phyloP scores from a whole-genome alignment of 2,888 invertebrate species.

The Molanna angustata region DNA sequence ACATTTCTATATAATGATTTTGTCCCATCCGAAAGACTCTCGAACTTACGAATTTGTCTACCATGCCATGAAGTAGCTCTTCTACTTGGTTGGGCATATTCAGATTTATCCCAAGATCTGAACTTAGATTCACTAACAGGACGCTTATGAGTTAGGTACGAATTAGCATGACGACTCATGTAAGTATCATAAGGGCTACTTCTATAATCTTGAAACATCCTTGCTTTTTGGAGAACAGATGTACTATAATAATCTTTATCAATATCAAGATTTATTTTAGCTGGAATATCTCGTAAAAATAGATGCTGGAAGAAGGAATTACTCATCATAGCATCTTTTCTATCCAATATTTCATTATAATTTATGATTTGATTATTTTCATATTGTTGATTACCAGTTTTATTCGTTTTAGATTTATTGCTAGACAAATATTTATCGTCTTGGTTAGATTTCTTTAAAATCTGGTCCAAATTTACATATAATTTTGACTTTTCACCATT shows the following conservation, averaged over 20 bases:
- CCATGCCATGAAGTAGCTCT: constrained; percentile 61
- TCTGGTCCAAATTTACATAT: constrained; percentile 15
- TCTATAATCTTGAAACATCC: constrained; percentile 61
- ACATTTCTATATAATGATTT: constrained; percentile 34
- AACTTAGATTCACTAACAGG: constrained; percentile 73
- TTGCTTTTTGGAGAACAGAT: constrained; percentile 66
- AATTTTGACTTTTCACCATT: constrained; percentile 32
- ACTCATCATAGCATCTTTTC: constrained; percentile 58
- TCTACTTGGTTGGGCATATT: constrained; percentile 57
- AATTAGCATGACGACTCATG: constrained; percentile 55
- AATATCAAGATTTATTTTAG: constrained; percentile 36
- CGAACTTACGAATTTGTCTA: constrained; percentile 53
- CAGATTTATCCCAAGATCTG: constrained; percentile 59
- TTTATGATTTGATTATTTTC: constrained; percentile 33
- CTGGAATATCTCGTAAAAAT: constrained; percentile 56
- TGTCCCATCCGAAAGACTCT: constrained; percentile 51
- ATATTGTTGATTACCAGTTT: constrained; percentile 25
- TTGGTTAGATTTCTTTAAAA: constrained; percentile 9
- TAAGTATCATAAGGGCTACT: constrained; percentile 54
- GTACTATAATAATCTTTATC: constrained; percentile 47
- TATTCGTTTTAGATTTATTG: constrained; percentile 26
- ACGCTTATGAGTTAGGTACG: constrained; percentile 65
- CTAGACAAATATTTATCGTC: constrained; percentile 6
- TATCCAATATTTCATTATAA: constrained; percentile 53
- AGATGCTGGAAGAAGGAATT: constrained; percentile 71